Evolutionary conservation across 2,113 vertebrate species (phyloP), one percentile per base, ranked within the genome.

Genomic region (Calonectris borealis): DNA sequence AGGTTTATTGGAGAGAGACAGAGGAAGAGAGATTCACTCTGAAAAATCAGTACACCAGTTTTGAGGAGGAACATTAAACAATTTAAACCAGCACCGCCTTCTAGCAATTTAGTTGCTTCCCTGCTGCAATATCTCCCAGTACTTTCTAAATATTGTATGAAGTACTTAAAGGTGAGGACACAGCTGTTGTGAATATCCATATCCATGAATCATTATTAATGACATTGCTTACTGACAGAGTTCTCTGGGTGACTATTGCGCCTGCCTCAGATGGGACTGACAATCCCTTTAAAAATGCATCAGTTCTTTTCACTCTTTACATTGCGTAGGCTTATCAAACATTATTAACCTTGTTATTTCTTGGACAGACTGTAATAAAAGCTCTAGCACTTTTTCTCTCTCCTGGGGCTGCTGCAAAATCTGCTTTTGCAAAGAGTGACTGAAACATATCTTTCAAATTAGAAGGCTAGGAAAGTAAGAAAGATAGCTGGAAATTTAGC

Each of bases 121-220:
- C 97, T 91, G 94, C 96, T 97, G 96, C 94, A 97, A 54, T 94
- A 94, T 96, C 96, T 97, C 95, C 95, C 86, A 97, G 96, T 88
- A 95, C 88, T 97, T 97, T 92, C 89, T 98, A 97, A 98, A 97
- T 98, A 97, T 98, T 98, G 96, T 82, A 98, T 98, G 97, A 98
- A 92, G 80, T 97, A 95, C 86, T 98, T 97, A 97, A 97, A 98
- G 97, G 97, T 97, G 97, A 98, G 83, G 97, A 97, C 97, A 95
- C 96, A 97, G 96, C 90, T 98, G 97, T 96, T 96, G 94, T 94
- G 97, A 96, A 97, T 97, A 97, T 93, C 97, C 93, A 95, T 97
- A 97, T 82, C 96, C 92, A 97, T 97, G 96, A 97, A 98, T 97
- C 98, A 96, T 97, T 96, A 96, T 97, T 97, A 97, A 97, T 97